Evolutionary conservation across 2,113 vertebrate species (phyloP).

Genomic region (Stegastes partitus): DNA sequence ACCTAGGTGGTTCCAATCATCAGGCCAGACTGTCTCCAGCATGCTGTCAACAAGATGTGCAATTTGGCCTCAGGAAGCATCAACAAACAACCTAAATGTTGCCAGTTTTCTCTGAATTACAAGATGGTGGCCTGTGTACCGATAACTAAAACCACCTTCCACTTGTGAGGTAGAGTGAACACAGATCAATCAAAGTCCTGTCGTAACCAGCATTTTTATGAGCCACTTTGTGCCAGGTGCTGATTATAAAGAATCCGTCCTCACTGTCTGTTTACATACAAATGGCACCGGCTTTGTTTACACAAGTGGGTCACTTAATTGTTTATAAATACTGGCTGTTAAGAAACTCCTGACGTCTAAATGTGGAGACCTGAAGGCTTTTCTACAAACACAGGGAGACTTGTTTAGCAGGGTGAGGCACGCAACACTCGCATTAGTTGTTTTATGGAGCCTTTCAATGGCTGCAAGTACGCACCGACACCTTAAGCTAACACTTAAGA

Average conservation of each 20-base stretch:
- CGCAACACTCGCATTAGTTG: conserved; percentile 50
- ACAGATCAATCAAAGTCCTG: conserved; percentile 44
- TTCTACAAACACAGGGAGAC: conserved; percentile 55
- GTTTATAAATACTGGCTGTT: conserved; percentile 66
- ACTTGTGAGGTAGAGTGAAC: conserved; percentile 34
- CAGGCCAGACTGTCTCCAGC: conserved; percentile 17
- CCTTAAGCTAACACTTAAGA: conserved; percentile 57
- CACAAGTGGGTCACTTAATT: conserved; percentile 65
- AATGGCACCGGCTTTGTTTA: conserved; percentile 60
- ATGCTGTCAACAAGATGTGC: conserved; percentile 11
- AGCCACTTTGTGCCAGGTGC: conserved; percentile 21
- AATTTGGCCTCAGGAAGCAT: neutral
- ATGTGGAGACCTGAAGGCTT: conserved; percentile 64
- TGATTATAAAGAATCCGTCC: conserved; percentile 50
- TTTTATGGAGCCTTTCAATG: conserved; percentile 74
- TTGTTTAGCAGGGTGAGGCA: conserved; percentile 73
- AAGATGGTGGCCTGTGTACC: neutral
- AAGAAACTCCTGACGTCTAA: conserved; percentile 56
- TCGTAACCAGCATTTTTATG: conserved; percentile 53
- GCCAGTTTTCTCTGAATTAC: neutral
- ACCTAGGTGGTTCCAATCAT: neutral
- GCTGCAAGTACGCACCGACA: conserved; percentile 52
- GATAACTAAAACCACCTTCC: neutral
- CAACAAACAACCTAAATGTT: conserved; percentile 14
- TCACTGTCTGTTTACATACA: conserved; percentile 49